Base-by-base conservation (phyloP, 2,797 vertebrate species). In the Scyliorhinus canicula region DNA sequence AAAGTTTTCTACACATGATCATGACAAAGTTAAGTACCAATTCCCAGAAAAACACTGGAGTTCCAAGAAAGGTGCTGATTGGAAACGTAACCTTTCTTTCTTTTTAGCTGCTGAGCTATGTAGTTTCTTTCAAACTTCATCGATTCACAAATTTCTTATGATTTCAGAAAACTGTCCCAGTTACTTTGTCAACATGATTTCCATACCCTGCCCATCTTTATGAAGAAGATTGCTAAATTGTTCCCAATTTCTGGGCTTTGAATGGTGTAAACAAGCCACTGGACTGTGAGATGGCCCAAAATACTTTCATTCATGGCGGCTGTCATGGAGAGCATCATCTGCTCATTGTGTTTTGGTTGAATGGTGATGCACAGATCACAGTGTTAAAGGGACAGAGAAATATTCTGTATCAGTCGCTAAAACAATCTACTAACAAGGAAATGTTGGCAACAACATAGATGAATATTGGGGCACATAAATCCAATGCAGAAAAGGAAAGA, bases 251-350 rank as follows among this genome's bases (percentile, higher is more conserved):
- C 21, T 91, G 60, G 44, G 12, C 31, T 35, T 52, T 47, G 44
- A 21, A 21, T 93, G 5, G 12, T 71, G 65, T 5, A 47, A 6
- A 71, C 14, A n/a, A 44, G 8, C 47, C 28, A 35, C 67, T 50
- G 28, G 44, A 71, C 47, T 93, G 93, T 52, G 93, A 50, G 63
- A 50, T 31, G 26, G 65, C 44, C 91, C 31, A 35, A 93, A 67
- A 40, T 28, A 1, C 11, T 71, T 93, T 93, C 28, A 93, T 31
- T 44, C 91, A 31, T 93, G 65, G 14, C 52, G 24, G 2, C 44
- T 65, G 16, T 93, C 44, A 94, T 71, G 93, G 65, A 50, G 65
- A 93, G 26, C 47, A 94, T 91, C n/a, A 91, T 65, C 57, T 91
- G 88, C 44, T 65, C 67, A 55, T 74, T 94, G n/a, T 74, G 28